Conservation (phyloP, 2,888 invertebrate genomes). For the Acrocyrtus sp. region DNA sequence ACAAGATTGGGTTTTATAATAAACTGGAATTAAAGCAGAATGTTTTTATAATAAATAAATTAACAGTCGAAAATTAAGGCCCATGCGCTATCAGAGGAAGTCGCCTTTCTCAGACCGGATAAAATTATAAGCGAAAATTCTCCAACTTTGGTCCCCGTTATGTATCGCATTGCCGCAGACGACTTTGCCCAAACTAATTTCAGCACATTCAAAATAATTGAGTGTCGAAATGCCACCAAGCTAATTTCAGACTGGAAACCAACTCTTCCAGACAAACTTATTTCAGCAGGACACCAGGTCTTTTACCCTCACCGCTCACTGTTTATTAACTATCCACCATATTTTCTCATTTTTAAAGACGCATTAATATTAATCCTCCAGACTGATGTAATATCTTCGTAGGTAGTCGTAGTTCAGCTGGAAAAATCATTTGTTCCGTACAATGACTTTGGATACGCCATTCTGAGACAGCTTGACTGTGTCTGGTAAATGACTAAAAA, state of each 20-base stretch:
- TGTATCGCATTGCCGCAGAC: slow-evolving; percentile 57
- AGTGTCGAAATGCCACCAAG: slow-evolving; percentile 56
- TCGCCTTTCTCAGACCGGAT: slow-evolving; percentile 41
- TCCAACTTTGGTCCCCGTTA: slow-evolving; percentile 48
- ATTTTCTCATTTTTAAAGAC: not conserved
- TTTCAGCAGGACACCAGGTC: slow-evolving; percentile 55
- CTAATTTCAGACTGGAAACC: slow-evolving; percentile 59
- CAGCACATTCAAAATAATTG: slow-evolving; percentile 56
- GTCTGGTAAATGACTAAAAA: slow-evolving; percentile 41
- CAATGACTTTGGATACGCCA: slow-evolving; percentile 57
- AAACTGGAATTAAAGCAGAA: not conserved
- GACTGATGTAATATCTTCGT: slow-evolving; percentile 4
- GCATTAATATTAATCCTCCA: not conserved
- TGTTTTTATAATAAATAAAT: slow-evolving; percentile 1
- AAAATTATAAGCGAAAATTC: slow-evolving; percentile 45
- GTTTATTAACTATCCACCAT: not conserved
- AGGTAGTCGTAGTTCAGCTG: slow-evolving; percentile 59
- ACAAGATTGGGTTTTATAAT: not conserved
- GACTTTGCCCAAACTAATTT: slow-evolving; percentile 46
- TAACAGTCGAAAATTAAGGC: slow-evolving; percentile 39
- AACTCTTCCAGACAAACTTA: slow-evolving; percentile 50
- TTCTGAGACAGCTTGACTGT: slow-evolving; percentile 55
- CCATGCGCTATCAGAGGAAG: slow-evolving; percentile 39
- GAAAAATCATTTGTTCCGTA: slow-evolving; percentile 51
- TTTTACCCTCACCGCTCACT: not conserved